These are phyloP conservation scores for Resseliella maxima DNA, from an alignment of 2,888 invertebrate species.

Conservation along the genomic window DNA sequence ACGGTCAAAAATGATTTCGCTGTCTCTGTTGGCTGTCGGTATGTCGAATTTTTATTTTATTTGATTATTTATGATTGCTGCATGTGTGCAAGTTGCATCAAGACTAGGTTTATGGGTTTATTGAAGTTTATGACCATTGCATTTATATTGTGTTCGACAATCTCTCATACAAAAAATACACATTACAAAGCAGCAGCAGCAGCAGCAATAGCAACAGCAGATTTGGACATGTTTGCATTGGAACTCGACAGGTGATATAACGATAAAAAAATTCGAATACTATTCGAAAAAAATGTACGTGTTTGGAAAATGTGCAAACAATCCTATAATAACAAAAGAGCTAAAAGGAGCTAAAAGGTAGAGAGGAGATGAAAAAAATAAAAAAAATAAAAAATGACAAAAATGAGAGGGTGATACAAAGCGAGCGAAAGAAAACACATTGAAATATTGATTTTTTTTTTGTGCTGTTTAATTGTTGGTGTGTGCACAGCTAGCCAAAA, in stretches of 20 bases:
- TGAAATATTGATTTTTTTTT: slow-evolving; percentile 30
- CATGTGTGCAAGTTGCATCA: slow-evolving; percentile 22
- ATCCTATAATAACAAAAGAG: slow-evolving; percentile 7
- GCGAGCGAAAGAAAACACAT: slow-evolving; percentile 4
- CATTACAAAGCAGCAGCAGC: too few relatives aligned
- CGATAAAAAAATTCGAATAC: slow-evolving; percentile 2
- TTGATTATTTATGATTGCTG: slow-evolving; percentile 30
- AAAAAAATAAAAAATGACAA: not conserved
- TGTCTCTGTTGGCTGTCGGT: slow-evolving; percentile 19
- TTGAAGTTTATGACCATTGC: slow-evolving; percentile 53
- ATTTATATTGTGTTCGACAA: slow-evolving; percentile 10
- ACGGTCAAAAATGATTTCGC: slow-evolving; percentile 1
- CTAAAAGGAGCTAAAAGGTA: not conserved
- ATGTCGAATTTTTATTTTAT: slow-evolving; percentile 51
- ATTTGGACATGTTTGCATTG: slow-evolving; percentile 22
- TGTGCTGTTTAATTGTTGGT: slow-evolving; percentile 49
- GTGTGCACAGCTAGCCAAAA: slow-evolving; percentile 17
- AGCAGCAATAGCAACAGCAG: not conserved
- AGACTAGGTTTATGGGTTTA: slow-evolving; percentile 49
- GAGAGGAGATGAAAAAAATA: not conserved
- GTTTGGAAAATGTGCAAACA: slow-evolving; percentile 32
- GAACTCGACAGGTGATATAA: slow-evolving; percentile 53
- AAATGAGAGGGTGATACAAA: not conserved
- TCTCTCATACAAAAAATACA: not conserved
- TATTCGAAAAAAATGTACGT: not conserved